Evolutionary conservation across 2,888 invertebrate genomes (phyloP).

Genomic region (Drosophila quinaria): DNA sequence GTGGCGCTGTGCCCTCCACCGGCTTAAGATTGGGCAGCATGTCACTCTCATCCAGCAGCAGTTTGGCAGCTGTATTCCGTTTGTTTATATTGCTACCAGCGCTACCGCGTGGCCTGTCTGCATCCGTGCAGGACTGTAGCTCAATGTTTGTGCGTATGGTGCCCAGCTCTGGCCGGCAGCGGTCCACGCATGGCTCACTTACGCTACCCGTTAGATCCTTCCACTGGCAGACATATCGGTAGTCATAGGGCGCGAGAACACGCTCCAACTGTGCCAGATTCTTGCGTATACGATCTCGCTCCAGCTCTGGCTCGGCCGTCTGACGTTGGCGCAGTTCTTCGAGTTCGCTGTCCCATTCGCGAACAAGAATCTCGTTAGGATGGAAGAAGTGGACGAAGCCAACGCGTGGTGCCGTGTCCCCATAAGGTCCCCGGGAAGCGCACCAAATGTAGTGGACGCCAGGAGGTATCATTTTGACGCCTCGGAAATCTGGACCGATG

Average conservation of each 20-base stretch:
- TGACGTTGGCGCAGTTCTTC: constrained; percentile 89
- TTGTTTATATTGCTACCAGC: constrained; percentile 31
- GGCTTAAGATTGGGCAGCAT: constrained; percentile 94
- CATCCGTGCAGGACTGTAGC: constrained; percentile 90
- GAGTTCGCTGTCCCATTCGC: constrained; percentile 92
- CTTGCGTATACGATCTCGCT: constrained; percentile 84
- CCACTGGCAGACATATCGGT: constrained; percentile 95
- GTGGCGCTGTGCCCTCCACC: constrained; percentile 92
- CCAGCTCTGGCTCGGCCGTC: constrained; percentile 84
- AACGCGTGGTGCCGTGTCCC: constrained; percentile 90
- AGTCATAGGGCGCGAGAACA: constrained; percentile 96
- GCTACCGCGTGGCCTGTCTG: constrained; percentile 88
- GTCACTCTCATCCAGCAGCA: constrained; percentile 87
- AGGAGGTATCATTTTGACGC: constrained; percentile 99
- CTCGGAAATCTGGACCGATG: constrained; percentile 94
- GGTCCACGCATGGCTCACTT: constrained; percentile 88
- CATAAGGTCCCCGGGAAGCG: constrained; percentile 86
- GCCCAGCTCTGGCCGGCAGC: constrained; percentile 90
- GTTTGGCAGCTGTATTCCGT: constrained; percentile 56
- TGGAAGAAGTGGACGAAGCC: constrained; percentile 95
- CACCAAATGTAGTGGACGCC: constrained; percentile 98
- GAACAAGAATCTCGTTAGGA: constrained; percentile 93
- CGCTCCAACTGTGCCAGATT: constrained; percentile 84
- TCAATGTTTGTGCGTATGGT: constrained; percentile 93
- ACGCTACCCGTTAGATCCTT: constrained; percentile 88